Base-by-base conservation (phyloP, 2,113 vertebrate genomes). In the Myrmecophaga tridactyla region DNA sequence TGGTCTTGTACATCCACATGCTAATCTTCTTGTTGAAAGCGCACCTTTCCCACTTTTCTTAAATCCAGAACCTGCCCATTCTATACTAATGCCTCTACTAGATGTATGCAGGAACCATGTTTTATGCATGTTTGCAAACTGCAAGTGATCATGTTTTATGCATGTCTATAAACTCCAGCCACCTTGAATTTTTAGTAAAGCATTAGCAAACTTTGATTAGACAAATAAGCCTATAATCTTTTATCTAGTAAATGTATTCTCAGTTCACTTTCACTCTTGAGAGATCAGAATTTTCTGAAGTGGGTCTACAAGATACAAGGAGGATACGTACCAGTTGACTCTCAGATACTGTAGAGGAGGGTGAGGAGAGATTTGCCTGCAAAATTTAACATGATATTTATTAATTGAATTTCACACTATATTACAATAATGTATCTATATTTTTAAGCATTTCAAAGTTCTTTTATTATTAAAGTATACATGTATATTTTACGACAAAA, bases 311-410 rank as follows among this genome's bases (percentile, higher is more conserved):
- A 36, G 20, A 70, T 34, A 81, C 41, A 18, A 90, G 83, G 86
- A 56, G 25, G 7, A 86, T 96, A 98, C 98, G 2, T 98, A 98
- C 98, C 97, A 97, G 89, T 39, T 98, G 98, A 97, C 94, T 99
- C 29, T 98, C 98, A 81, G 97, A 87, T 8, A 96, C 69, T 1
- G 85, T 43, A 46, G 98, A 96, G 27, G 97, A 96, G 0, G 98
- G 97, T 90, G 98, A 98, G 53, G 97, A 98, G 95, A 98, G 99
- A 89, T 98, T 99, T 14, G 99, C 99, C 99, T 99, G 97, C 29
- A 98, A 98, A 96, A 96, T 51, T 34, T 63, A 97, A 94, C 8
- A 93, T 20, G n/a, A 1, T 65, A 0, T 27, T 6, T 67, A 83
- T 96, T 97, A 97, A 39, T 63, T 85, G 53, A 39, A 90, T 36